phyloP scores from a whole-genome alignment of 2,797 vertebrate species.

The Dromococcyx pavoninus region DNA sequence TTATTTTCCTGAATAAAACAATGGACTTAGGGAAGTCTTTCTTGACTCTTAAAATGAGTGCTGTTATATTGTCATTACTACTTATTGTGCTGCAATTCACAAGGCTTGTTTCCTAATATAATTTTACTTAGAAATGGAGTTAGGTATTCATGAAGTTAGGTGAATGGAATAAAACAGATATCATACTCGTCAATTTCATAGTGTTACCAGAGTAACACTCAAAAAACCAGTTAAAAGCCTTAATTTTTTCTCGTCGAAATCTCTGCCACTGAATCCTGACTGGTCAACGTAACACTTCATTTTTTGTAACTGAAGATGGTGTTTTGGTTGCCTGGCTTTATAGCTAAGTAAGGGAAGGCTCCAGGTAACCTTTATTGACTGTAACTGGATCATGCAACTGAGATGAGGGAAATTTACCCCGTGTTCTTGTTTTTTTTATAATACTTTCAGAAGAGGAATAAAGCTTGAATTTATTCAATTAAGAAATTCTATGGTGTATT shows the following conservation, averaged over 20 bases:
- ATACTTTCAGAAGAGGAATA: background rate
- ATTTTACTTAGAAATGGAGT: background rate
- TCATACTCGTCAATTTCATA: background rate
- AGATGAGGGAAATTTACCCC: background rate
- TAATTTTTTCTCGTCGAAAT: background rate
- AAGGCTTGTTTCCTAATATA: background rate
- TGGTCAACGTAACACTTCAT: background rate
- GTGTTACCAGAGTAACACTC: background rate
- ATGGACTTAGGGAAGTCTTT: background rate
- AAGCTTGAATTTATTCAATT: background rate
- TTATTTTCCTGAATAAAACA: background rate
- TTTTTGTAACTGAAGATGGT: background rate
- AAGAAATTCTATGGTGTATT: background rate
- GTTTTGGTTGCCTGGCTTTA: conserved; percentile 1
- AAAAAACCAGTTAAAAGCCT: background rate
- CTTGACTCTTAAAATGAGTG: background rate
- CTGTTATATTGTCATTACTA: background rate
- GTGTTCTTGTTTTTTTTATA: background rate
- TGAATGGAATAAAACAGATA: background rate
- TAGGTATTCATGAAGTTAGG: background rate
- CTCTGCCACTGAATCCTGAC: background rate
- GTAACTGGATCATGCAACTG: background rate
- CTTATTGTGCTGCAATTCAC: background rate
- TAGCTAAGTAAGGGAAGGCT: background rate
- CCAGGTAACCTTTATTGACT: background rate